Conservation (phyloP, 2,113 vertebrate species). For the human (Homo sapiens) region DNA sequence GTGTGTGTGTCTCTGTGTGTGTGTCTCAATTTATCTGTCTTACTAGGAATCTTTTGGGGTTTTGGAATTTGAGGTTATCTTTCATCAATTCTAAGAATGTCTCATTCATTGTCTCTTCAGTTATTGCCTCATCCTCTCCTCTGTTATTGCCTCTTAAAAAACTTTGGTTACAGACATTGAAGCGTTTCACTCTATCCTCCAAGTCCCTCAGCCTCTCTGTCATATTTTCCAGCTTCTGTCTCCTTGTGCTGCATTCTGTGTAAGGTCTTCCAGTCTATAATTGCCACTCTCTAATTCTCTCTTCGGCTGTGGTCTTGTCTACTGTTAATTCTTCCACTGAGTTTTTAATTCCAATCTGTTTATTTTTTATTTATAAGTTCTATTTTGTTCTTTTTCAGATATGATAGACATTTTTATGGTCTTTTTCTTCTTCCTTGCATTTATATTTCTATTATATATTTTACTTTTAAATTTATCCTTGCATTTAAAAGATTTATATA, state of each 20-base stretch:
- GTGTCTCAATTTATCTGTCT: neutral
- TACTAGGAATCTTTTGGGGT: neutral
- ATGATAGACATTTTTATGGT: neutral
- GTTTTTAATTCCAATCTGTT: neutral
- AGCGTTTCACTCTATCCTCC: neutral
- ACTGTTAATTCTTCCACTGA: neutral
- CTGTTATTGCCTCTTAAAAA: neutral
- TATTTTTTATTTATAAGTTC: constrained; percentile 9
- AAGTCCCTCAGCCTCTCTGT: neutral
- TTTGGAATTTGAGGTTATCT: neutral
- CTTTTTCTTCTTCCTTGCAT: neutral
- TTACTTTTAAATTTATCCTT: constrained; percentile 1
- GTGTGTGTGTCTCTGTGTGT: neutral
- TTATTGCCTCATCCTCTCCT: neutral
- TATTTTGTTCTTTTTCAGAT: constrained; percentile 26
- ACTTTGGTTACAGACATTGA: neutral
- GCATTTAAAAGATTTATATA: neutral
- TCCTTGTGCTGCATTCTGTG: neutral
- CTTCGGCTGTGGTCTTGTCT: neutral
- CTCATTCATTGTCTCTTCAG: neutral
- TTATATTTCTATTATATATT: neutral
- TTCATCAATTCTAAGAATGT: neutral
- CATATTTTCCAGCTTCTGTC: neutral
- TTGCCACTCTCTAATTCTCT: neutral
- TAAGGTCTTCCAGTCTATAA: neutral